These are phyloP conservation scores for Euspilapteryx auroguttella DNA, from an alignment of 2,888 invertebrate genomes.

Conservation along the genomic window DNA sequence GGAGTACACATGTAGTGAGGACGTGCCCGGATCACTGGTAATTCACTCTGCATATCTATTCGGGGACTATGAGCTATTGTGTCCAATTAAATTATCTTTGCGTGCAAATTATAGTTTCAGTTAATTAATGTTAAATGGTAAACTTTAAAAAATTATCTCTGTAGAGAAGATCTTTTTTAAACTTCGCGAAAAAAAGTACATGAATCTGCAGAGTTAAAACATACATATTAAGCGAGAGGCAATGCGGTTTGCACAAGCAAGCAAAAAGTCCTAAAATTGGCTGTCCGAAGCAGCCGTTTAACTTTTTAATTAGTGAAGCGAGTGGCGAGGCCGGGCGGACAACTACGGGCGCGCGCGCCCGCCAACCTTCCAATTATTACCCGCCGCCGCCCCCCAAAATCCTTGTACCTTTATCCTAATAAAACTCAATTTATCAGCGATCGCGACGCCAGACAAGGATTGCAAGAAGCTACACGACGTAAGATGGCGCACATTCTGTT, in stretches of 20 bases:
- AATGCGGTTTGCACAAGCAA: constrained; percentile 10
- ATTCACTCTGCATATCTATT: no score
- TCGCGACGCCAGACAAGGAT: no score
- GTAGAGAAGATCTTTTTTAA: no score
- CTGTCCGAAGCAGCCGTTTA: constrained; percentile 32
- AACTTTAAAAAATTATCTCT: no score
- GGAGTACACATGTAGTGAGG: no score
- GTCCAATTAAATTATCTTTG: no score
- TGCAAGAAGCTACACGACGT: constrained; percentile 1
- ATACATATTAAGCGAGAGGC: not conserved
- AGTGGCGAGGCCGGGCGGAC: constrained; percentile 7
- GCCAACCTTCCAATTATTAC: not conserved
- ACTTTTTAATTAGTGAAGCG: constrained; percentile 40
- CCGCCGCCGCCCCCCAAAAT: not conserved
- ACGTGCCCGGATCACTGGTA: no score
- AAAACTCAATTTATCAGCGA: constrained; percentile 1
- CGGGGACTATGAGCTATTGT: no score
- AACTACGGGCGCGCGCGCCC: not conserved
- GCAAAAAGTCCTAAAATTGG: constrained; percentile 28
- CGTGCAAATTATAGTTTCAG: no score
- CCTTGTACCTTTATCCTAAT: constrained; percentile 1
- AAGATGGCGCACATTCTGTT: constrained; percentile 10
- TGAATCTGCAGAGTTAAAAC: constrained; percentile 1
- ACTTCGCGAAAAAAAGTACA: no score
- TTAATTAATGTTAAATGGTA: no score